Percentiles rank a stretch among this genome's conserved stretches.
These are phyloP conservation scores for Lordiphosa mommai DNA, from an alignment of 1,140 invertebrate species.

Conservation along the genomic window DNA sequence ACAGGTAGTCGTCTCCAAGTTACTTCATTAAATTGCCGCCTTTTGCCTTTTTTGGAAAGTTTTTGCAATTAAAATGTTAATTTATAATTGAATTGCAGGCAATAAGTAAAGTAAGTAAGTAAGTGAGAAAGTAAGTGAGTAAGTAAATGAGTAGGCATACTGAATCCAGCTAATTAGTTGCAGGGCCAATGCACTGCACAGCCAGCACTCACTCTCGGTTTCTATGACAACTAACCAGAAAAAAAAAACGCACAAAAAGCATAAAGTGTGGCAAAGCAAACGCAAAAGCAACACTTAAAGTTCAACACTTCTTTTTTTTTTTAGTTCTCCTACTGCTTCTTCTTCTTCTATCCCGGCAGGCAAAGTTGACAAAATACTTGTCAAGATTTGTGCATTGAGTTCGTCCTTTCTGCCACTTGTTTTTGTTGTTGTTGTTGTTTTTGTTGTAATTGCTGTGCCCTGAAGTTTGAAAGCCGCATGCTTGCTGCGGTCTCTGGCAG, in stretches of 20 bases:
- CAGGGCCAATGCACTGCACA: constrained; percentile 20
- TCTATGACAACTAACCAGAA: constrained; percentile 32
- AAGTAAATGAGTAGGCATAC: constrained; percentile 19
- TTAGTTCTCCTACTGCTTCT: constrained; percentile 3
- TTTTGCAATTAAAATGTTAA: constrained; percentile 79
- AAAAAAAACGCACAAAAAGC: neutral
- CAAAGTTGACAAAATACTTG: constrained; percentile 73
- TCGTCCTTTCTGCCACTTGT: neutral
- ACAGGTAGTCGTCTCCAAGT: constrained; percentile 32
- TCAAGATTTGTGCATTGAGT: constrained; percentile 61
- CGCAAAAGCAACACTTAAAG: constrained; percentile 35
- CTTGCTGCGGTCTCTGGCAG: constrained; percentile 32
- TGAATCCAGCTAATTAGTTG: constrained; percentile 61
- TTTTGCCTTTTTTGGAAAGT: constrained; percentile 34
- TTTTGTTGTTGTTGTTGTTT: constrained; percentile 19
- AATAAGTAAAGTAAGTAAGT: constrained; percentile 32
- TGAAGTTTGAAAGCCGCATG: constrained; percentile 43
- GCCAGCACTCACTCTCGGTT: constrained; percentile 57
- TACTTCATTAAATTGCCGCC: constrained; percentile 35
- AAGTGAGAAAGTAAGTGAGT: neutral
- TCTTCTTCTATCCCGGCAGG: constrained; percentile 10
- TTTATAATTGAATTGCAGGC: constrained; percentile 74
- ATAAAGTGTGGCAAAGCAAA: constrained; percentile 4
- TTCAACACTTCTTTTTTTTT: constrained; percentile 41
- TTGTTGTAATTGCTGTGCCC: constrained; percentile 53